Conservation (phyloP, 2,113 vertebrate genomes). For the Abramis brama region DNA sequence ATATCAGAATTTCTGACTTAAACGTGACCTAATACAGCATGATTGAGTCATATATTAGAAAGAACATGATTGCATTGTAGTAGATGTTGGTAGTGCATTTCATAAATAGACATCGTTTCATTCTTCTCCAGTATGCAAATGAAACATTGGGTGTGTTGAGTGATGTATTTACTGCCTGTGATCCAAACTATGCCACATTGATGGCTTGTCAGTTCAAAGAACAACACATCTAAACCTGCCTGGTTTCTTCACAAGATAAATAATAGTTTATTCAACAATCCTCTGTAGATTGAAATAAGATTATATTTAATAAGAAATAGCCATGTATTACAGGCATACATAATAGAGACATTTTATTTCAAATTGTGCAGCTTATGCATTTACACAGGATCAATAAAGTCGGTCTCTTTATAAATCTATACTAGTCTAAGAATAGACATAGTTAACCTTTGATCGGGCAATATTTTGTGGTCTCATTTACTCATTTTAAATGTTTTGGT, state of each 20-base stretch:
- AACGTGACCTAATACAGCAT: neutral
- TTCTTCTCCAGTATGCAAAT: neutral
- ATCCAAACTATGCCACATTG: neutral
- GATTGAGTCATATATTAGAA: neutral
- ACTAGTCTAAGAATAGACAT: neutral
- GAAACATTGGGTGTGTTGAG: neutral
- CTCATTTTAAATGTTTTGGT: slow-evolving; percentile 6
- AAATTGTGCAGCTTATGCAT: neutral
- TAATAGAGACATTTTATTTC: neutral
- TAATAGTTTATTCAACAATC: neutral
- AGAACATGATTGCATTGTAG: neutral
- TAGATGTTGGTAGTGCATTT: neutral
- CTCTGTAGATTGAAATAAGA: neutral
- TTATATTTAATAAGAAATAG: neutral
- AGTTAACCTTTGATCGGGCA: neutral
- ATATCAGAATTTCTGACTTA: neutral
- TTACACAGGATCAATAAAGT: slow-evolving; percentile 14
- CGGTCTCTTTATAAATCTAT: slow-evolving; percentile 14
- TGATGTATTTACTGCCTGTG: neutral
- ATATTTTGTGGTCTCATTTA: slow-evolving; percentile 26
- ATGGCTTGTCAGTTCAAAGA: neutral
- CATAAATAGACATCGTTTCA: neutral
- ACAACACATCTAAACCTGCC: neutral
- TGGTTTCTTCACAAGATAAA: neutral
- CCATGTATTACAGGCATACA: neutral